Evolutionary conservation across 2,797 vertebrate species (phyloP).

Genomic region (Lagodon rhomboides): DNA sequence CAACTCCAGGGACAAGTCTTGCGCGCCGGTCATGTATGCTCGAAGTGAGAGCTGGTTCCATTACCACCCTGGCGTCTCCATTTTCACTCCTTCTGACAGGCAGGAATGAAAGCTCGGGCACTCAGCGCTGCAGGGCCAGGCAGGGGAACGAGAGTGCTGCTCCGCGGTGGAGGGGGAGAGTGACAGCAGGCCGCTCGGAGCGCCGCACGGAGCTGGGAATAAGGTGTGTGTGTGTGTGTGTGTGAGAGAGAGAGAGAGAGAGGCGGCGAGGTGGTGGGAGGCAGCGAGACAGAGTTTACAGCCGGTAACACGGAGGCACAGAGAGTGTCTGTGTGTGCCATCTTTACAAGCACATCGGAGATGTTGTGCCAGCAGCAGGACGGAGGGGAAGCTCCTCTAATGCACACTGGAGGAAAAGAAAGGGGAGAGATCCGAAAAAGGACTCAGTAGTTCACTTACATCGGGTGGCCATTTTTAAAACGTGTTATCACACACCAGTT

Average conservation of each 20-base stretch:
- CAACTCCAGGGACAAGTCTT: slow-evolving; percentile 15
- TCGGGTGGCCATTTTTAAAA: not conserved
- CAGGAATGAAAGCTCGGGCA: slow-evolving; percentile 63
- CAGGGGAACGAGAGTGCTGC: slow-evolving; percentile 37
- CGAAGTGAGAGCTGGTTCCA: slow-evolving; percentile 60
- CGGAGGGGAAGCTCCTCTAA: not conserved
- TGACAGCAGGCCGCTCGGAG: slow-evolving; percentile 59
- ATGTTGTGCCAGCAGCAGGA: slow-evolving; percentile 10
- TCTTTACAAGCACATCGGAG: slow-evolving; percentile 17
- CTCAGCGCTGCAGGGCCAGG: slow-evolving; percentile 54
- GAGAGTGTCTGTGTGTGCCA: slow-evolving; percentile 10
- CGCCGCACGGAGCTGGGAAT: slow-evolving; percentile 52
- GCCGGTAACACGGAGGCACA: slow-evolving; percentile 18
- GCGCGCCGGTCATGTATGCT: slow-evolving; percentile 46
- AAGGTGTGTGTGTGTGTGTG: slow-evolving; percentile 47
- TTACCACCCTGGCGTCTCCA: slow-evolving; percentile 62
- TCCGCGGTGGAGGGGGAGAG: slow-evolving; percentile 22
- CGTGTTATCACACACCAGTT: not conserved
- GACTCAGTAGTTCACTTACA: too few relatives aligned
- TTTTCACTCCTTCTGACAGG: slow-evolving; percentile 66
- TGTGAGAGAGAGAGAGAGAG: slow-evolving; percentile 7
- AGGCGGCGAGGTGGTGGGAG: slow-evolving; percentile 16
- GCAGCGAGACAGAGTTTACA: slow-evolving; percentile 16
- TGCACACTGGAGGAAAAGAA: not conserved
- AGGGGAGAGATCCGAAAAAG: not conserved